These are phyloP conservation scores for Apocheima hispidaria DNA, from an alignment of 2,888 invertebrate species.

Conservation along the genomic window DNA sequence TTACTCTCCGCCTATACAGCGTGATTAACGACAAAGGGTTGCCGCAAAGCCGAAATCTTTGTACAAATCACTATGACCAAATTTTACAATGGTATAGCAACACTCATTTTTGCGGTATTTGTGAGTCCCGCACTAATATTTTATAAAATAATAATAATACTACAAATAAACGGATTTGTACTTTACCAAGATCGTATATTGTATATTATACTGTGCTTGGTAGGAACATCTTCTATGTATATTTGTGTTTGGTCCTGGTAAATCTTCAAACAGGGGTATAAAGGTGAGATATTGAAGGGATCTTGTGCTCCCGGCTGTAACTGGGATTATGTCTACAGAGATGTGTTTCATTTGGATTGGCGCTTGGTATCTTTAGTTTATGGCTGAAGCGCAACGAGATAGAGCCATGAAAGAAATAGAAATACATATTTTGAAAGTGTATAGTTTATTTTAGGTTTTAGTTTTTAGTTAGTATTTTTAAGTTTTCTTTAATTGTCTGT, in stretches of 20 bases:
- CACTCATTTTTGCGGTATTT: no score
- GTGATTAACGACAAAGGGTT: not conserved
- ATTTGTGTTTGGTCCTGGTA: constrained; percentile 3
- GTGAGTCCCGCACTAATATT: no score
- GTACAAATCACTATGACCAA: not conserved
- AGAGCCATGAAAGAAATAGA: no score
- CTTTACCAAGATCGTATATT: no score
- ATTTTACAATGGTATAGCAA: no score
- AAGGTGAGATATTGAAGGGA: constrained; percentile 9
- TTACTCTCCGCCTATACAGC: constrained; percentile 8
- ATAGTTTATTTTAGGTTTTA: no score
- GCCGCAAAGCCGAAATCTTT: not conserved
- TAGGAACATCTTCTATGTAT: not conserved
- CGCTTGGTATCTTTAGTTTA: constrained; percentile 17
- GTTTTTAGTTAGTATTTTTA: no score
- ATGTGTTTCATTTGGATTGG: constrained; percentile 35
- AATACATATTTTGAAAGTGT: no score
- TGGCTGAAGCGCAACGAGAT: not conserved
- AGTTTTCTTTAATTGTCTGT: no score
- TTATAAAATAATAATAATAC: no score
- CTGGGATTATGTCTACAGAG: constrained; percentile 18
- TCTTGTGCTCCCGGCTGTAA: constrained; percentile 12
- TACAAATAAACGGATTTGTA: not conserved
- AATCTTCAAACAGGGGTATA: constrained; percentile 14
- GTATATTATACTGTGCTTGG: no score